These are phyloP conservation scores for Zenarchopterus dispar DNA, from an alignment of 2,797 vertebrate genomes.

Conservation along the genomic window DNA sequence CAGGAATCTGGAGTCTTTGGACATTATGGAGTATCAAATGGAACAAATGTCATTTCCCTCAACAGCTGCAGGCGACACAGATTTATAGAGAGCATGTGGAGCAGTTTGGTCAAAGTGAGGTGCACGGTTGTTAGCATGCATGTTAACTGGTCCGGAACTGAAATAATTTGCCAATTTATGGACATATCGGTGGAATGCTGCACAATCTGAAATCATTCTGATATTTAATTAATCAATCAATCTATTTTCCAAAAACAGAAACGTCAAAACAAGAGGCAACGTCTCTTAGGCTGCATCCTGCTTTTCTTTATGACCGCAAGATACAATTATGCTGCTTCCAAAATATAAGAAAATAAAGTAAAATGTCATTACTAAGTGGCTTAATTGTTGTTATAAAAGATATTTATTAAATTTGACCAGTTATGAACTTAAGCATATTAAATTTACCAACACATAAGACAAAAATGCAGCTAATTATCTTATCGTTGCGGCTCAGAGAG, in stretches of 20 bases:
- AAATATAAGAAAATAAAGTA: background rate
- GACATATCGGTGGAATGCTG: no score
- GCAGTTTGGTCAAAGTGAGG: no score
- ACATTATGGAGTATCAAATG: slow-evolving; percentile 51
- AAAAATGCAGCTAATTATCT: no score
- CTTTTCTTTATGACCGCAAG: no score
- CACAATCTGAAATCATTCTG: background rate
- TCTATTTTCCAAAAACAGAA: no score
- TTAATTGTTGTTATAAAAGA: background rate
- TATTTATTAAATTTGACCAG: background rate
- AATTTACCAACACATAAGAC: no score
- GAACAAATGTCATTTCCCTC: slow-evolving; percentile 43
- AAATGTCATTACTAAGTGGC: background rate
- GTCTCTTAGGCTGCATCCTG: no score
- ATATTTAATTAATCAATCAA: background rate
- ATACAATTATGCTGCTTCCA: background rate
- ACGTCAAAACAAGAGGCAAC: no score
- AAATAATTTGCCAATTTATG: no score
- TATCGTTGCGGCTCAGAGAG: no score
- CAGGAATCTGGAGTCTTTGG: slow-evolving; percentile 55
- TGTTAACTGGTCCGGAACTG: background rate
- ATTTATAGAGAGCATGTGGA: slow-evolving; percentile 16
- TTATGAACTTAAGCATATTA: background rate
- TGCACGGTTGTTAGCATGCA: no score
- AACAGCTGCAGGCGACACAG: slow-evolving; percentile 37